Percentiles rank a stretch among this genome's conserved stretches.
These are phyloP conservation scores for Micromesistius poutassou DNA, from an alignment of 2,797 vertebrate species.

Conservation along the genomic window DNA sequence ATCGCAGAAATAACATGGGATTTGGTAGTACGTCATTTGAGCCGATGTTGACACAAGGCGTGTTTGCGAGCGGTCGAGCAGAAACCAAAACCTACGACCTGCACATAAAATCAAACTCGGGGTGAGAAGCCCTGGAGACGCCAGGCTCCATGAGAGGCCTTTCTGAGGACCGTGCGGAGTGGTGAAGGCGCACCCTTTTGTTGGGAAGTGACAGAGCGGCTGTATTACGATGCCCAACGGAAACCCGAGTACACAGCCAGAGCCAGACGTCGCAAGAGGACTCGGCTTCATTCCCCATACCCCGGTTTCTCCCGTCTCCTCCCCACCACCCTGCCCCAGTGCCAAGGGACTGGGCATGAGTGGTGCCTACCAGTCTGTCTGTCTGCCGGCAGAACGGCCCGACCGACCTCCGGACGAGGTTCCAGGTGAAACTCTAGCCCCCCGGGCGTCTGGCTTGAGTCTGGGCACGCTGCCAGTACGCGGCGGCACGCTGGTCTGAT, in stretches of 20 bases:
- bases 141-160: too few relatives aligned
- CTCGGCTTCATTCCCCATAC: constrained; percentile 1
- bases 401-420: constrained; percentile 34
- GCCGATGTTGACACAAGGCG: background rate
- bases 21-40: background rate
- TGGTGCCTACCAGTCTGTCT: constrained; percentile 40
- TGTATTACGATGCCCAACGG: constrained; percentile 1
- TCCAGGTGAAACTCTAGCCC: constrained; percentile 44
- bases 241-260: constrained; percentile 23
- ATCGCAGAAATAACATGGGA: background rate
- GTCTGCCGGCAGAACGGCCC: constrained; percentile 10
- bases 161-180: too few relatives aligned
- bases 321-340: constrained; percentile 5
- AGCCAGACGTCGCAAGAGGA: background rate
- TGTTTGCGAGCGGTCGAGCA: background rate
- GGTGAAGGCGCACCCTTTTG: too few relatives aligned
- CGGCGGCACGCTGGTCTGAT: constrained; percentile 10
- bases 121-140: background rate
- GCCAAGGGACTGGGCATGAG: constrained; percentile 24
- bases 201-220: background rate
- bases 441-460: constrained; percentile 20
- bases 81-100: background rate
- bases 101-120: background rate
- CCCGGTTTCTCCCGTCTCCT: constrained; percentile 13
- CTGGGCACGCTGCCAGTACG: constrained; percentile 25